Percentiles rank a stretch among this genome's conserved stretches.
phyloP scores from a whole-genome alignment of 2,113 vertebrate genomes.

The Osmerus eperlanus region DNA sequence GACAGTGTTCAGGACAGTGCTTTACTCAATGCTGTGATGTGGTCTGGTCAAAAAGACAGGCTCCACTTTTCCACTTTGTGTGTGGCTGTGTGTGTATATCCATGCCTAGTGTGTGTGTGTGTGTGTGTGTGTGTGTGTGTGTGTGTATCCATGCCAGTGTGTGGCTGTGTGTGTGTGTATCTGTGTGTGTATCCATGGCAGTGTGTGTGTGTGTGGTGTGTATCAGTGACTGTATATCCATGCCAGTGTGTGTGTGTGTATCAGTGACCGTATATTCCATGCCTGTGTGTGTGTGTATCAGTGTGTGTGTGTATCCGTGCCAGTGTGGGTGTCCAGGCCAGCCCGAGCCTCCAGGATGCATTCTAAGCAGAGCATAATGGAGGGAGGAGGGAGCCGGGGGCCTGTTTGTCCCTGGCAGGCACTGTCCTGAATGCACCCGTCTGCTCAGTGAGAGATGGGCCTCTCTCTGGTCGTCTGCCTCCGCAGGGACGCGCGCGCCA shows the following conservation, averaged over 20 bases:
- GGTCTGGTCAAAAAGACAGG: too few species aligned
- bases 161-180: not conserved
- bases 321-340: not conserved
- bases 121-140: not conserved
- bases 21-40: too few species aligned
- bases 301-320: not conserved
- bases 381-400: slow-evolving; percentile 6
- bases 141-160: not conserved
- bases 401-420: slow-evolving; percentile 53
- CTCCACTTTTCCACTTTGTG: not conserved
- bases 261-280: slow-evolving; percentile 3
- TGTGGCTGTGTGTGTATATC: not conserved
- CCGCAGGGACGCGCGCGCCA: not conserved
- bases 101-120: not conserved
- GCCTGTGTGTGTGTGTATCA: not conserved
- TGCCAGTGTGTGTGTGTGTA: slow-evolving; percentile 1
- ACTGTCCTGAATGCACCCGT: slow-evolving; percentile 45
- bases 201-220: not conserved
- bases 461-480: not conserved
- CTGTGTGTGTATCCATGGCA: not conserved
- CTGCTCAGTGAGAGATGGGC: slow-evolving; percentile 32
- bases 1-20: too few species aligned
- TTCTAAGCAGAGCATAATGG: slow-evolving; percentile 50
- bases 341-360: slow-evolving; percentile 24
- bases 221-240: slow-evolving; percentile 5